Evolutionary conservation across 2,797 vertebrate genomes (phyloP), one percentile per base, ranked within the genome.

Genomic region (Manis crassicaudata): DNA sequence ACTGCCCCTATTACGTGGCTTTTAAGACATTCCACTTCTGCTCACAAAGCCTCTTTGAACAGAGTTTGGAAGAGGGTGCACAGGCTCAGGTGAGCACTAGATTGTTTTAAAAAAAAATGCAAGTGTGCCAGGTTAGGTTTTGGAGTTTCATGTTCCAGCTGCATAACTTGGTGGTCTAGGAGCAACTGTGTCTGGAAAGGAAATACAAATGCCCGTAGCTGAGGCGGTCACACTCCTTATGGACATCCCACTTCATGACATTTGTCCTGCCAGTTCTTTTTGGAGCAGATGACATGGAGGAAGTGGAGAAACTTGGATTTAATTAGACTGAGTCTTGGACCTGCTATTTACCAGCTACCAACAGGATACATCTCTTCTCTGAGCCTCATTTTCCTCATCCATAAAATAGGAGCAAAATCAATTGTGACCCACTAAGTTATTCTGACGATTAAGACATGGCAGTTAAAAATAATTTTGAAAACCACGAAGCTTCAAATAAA

Each of bases 81-180:
- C 29, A 27, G 25, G 75, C 37, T 94, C 90, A n/a, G 52, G 62
- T 68, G 89, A 90, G 40, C 58, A 86, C 21, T 65, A 94, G 40
- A 62, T 62, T 79, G 27, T 88, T 95, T 72, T 52, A 77, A 56
- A 6, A 79, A 77, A 84, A 84, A 91, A 35, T 11, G 88, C 6
- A 35, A 83, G 35, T 10, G 58, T 35, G 43, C 50, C 95, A 79
- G 62, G 17, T 21, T 90, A 70, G 56, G 65, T 63, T 86, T 94
- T 93, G 72, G 75, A 65, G 62, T 93, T 86, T 96, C 60, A 17
- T 94, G 93, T 96, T 87, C 81, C 88, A 25, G 63, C 1, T 46
- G 29, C 27, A 35, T 85, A 68, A 72, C 32, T 1, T 75, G 52
- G 46, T 16, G 32, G 11, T 73, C 43, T 95, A 54, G 32, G 73